A percentile compares a stretch with the other conserved stretches of the same genome.
Evolutionary conservation across 2,113 vertebrate genomes (phyloP).

Genomic region (Nyctereutes procyonoides): DNA sequence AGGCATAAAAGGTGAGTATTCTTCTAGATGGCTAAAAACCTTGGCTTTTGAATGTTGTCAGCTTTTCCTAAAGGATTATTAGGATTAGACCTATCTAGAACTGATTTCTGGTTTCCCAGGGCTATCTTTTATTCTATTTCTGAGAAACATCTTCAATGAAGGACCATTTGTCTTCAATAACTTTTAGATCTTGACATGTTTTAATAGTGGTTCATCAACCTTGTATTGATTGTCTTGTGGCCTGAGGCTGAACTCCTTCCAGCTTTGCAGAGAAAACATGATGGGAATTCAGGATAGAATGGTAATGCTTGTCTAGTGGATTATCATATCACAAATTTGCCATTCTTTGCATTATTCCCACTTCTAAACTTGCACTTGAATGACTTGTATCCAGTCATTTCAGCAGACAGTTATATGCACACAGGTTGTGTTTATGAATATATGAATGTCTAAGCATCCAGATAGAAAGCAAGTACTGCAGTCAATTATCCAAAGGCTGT

Average conservation of each 20-base stretch:
- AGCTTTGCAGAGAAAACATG: not conserved
- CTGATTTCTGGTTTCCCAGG: not conserved
- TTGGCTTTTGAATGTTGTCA: conserved; percentile 3
- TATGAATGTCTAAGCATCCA: conserved; percentile 44
- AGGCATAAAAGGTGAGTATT: not conserved
- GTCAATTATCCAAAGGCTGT: conserved; percentile 44
- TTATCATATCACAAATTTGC: conserved; percentile 26
- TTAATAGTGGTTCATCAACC: conserved; percentile 62
- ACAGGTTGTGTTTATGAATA: conserved; percentile 40
- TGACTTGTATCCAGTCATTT: conserved; percentile 27
- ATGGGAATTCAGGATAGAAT: not conserved
- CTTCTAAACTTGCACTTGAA: conserved; percentile 34
- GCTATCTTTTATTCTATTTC: not conserved
- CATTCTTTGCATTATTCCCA: conserved; percentile 33
- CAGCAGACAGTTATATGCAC: conserved; percentile 12
- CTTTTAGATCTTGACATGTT: conserved; percentile 51
- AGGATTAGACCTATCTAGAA: conserved; percentile 1
- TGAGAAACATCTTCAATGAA: not conserved
- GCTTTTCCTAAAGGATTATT: conserved; percentile 9
- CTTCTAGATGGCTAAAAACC: conserved; percentile 28
- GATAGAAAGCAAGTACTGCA: not conserved
- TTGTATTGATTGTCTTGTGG: not conserved
- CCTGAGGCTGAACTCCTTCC: conserved; percentile 8
- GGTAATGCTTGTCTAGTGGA: not conserved
- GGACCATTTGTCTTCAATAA: conserved; percentile 28